Percentiles rank a stretch among this genome's conserved stretches.
These are phyloP conservation scores for Frankliniella intonsa DNA, from an alignment of 2,888 invertebrate species.

Conservation along the genomic window DNA sequence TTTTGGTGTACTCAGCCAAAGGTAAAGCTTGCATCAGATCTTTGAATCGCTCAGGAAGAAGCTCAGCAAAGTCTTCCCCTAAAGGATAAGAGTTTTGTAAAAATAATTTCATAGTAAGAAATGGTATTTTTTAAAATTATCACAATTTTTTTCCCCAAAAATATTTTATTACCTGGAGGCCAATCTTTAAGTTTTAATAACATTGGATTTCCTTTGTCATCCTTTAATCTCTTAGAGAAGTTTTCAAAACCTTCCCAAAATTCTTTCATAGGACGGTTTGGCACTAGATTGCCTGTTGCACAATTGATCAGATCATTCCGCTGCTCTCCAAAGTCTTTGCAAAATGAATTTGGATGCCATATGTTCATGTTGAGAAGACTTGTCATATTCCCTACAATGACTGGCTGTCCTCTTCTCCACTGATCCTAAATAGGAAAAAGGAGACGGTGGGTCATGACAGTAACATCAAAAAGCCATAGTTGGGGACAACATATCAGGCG, in stretches of 20 bases:
- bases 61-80: slow-evolving; percentile 58
- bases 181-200: slow-evolving; percentile 90
- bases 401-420: slow-evolving; percentile 89
- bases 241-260: slow-evolving; percentile 97
- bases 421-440: slow-evolving; percentile 59
- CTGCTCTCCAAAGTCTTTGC: slow-evolving; percentile 82
- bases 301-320: slow-evolving; percentile 90
- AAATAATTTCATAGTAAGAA: neutral
- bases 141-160: slow-evolving; percentile 44
- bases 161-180: slow-evolving; percentile 65
- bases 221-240: slow-evolving; percentile 69
- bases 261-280: slow-evolving; percentile 81
- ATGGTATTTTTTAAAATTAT: slow-evolving; percentile 36
- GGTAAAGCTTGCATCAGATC: slow-evolving; percentile 87
- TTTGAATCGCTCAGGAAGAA: slow-evolving; percentile 56
- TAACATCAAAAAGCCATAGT: neutral
- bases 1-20: slow-evolving; percentile 81
- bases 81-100: slow-evolving; percentile 47
- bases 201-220: slow-evolving; percentile 79
- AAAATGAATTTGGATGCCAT: slow-evolving; percentile 88
- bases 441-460: neutral
- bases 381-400: slow-evolving; percentile 83
- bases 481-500: neutral
- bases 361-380: slow-evolving; percentile 68
- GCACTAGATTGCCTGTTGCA: slow-evolving; percentile 79